A percentile compares a stretch with the other conserved stretches of the same genome.
Conservation (phyloP, 1,140 invertebrate species). For the Nasonia giraulti region DNA sequence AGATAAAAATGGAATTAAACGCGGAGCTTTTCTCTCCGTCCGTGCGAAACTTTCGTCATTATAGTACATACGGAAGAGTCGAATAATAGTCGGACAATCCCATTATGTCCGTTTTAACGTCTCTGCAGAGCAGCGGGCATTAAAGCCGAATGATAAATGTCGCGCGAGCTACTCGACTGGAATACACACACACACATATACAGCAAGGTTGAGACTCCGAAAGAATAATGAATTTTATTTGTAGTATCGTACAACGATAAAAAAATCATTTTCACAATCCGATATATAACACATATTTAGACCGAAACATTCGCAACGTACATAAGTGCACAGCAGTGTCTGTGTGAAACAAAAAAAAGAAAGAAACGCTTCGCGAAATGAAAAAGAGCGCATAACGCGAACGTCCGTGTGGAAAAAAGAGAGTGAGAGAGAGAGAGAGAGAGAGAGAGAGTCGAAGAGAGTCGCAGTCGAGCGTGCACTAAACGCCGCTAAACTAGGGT, state of each 20-base stretch:
- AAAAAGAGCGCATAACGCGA: slow-evolving; percentile 20
- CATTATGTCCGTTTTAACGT: slow-evolving; percentile 65
- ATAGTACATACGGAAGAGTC: slow-evolving; percentile 34
- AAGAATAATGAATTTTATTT: slow-evolving; percentile 27
- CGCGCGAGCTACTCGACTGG: slow-evolving; percentile 57
- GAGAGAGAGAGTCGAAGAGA: slow-evolving; percentile 59
- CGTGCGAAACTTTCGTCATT: not conserved
- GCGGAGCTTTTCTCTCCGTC: not conserved
- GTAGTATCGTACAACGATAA: not conserved
- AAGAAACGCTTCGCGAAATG: slow-evolving; percentile 8
- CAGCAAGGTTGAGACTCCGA: not conserved
- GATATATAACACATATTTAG: no score
- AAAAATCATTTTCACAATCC: no score
- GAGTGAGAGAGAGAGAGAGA: slow-evolving; percentile 49
- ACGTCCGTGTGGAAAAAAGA: slow-evolving; percentile 33
- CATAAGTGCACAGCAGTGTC: no score
- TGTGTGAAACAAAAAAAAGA: no score
- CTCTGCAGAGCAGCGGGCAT: slow-evolving; percentile 23
- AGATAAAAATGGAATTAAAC: no score
- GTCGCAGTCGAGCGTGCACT: slow-evolving; percentile 64
- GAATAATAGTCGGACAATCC: slow-evolving; percentile 63
- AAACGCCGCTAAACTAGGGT: slow-evolving; percentile 70
- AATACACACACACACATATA: slow-evolving; percentile 47
- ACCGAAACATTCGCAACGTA: slow-evolving; percentile 20
- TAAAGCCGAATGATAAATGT: slow-evolving; percentile 66